Percentiles rank a stretch among this genome's conserved stretches.
Evolutionary conservation across 2,797 vertebrate genomes (phyloP).

Genomic region (Hippoglossus hippoglossus): DNA sequence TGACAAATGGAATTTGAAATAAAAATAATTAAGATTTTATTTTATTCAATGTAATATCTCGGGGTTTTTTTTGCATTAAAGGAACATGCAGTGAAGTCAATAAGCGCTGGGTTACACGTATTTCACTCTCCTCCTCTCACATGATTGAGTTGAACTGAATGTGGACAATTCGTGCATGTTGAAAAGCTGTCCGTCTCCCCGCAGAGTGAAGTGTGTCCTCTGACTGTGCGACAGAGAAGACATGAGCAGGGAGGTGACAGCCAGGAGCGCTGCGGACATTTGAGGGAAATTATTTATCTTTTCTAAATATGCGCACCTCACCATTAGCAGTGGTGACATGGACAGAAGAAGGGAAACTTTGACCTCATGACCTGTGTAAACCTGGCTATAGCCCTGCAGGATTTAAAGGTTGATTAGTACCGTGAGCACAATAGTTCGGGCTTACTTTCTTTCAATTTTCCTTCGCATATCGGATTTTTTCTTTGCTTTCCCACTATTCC

Average conservation of each 20-base stretch:
- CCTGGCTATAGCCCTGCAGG: conserved; percentile 6
- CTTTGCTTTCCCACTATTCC: not conserved
- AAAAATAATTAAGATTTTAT: conserved; percentile 8
- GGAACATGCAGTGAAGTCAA: conserved; percentile 31
- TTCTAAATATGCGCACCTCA: not conserved
- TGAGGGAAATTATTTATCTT: not conserved
- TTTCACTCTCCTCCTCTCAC: conserved; percentile 11
- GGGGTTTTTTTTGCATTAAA: conserved; percentile 2
- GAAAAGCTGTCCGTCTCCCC: conserved; percentile 39
- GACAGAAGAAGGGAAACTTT: not conserved
- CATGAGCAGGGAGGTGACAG: conserved; percentile 35
- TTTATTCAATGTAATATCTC: conserved; percentile 3
- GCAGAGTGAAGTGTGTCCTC: conserved; percentile 32
- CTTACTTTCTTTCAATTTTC: not conserved
- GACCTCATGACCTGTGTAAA: conserved; percentile 16
- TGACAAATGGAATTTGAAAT: not conserved
- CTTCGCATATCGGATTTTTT: not conserved
- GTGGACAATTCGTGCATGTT: conserved; percentile 58
- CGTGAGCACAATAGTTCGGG: not conserved
- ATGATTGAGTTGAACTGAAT: conserved; percentile 51
- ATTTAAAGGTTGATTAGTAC: not conserved
- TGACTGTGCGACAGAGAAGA: conserved; percentile 51
- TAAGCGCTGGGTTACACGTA: conserved; percentile 14
- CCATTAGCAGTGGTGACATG: not conserved
- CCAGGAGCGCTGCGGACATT: conserved; percentile 13